phyloP scores from a whole-genome alignment of 1,140 invertebrate genomes.

The Lithobius niger region DNA sequence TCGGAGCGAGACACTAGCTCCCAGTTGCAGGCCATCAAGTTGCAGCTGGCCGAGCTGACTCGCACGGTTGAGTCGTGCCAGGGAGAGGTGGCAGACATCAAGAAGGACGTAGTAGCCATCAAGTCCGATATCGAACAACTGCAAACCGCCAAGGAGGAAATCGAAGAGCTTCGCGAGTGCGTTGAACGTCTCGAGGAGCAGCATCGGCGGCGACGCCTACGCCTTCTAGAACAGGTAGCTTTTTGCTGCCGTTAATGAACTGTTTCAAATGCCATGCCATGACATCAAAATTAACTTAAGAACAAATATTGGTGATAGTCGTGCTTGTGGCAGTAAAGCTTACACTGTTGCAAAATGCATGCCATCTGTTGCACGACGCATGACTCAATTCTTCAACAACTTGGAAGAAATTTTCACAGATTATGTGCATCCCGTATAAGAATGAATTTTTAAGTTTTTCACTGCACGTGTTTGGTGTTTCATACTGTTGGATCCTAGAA shows the following conservation, averaged over 20 bases:
- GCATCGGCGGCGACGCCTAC: conserved; percentile 66
- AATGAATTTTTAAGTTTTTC: too few species aligned
- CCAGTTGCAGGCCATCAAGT: conserved; percentile 34
- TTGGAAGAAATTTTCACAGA: too few species aligned
- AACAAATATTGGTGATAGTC: too few species aligned
- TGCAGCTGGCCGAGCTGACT: conserved; percentile 78
- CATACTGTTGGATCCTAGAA: too few species aligned
- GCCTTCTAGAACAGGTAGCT: conserved; percentile 73
- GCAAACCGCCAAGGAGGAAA: conserved; percentile 84
- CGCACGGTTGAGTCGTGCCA: conserved; percentile 86
- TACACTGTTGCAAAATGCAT: too few species aligned
- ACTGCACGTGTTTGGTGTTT: too few species aligned
- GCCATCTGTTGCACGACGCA: too few species aligned
- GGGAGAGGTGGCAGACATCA: conserved; percentile 75
- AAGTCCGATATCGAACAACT: conserved; percentile 83
- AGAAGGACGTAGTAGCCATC: conserved; percentile 84
- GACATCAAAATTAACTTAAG: too few species aligned
- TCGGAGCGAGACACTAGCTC: conserved; percentile 42
- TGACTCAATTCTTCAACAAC: too few species aligned
- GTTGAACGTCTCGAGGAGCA: conserved; percentile 79
- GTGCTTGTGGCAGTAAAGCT: too few species aligned
- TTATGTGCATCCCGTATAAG: too few species aligned
- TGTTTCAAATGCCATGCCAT: too few species aligned
- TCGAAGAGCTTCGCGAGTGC: conserved; percentile 77
- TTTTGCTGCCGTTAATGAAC: neutral